Base-by-base conservation (phyloP, 2,797 vertebrate genomes). In the Malurus leucopterus region DNA sequence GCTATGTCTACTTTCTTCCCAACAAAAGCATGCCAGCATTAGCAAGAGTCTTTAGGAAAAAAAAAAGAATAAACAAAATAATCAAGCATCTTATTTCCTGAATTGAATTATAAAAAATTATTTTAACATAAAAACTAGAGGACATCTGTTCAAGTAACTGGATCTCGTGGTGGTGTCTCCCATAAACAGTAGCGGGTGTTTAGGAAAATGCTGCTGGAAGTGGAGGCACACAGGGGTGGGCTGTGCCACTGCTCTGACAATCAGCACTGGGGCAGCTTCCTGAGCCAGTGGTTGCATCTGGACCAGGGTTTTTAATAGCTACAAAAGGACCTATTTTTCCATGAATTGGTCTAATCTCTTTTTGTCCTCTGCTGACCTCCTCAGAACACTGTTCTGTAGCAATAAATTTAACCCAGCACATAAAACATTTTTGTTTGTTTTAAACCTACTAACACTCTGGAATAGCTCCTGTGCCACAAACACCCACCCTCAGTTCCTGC, bases 221-320 rank as follows among this genome's bases (percentile, higher is more conserved):
- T 3, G 15, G 40, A 36, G 19, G 18, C 7, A 63, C 18, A 4
- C 13, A 73, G 50, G 59, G 14, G 44, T 0, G 3, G 30, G 30
- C 58, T 54, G 72, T 21, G 50, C 58, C 69, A 63, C 2, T 0
- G 1, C 41, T 70, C 74, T 22, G 64, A 73, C 85, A 90, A 90
- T 82, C 91, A 79, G 72, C 72, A 53, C 57, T 87, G 20, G 68
- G 54, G 93, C 91, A 89, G 77, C 73, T 94, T 94, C 91, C 91
- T 69, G 86, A 91, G 67, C 55, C 86, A 78, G 73, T 0, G 0
- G 18, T 8, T 88, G 62, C 73, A 70, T 86, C 64, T 73, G 78
- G 34, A 82, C 57, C 68, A 29, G 12, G 18, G 46, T 40, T 91
- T 92, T 82, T 79, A 64, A 82, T 50, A 91, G 86, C 78, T 88